Evolutionary conservation across 1,140 invertebrate genomes (phyloP), one percentile per base, ranked within the genome.

Genomic region (Rhyacophila brunnea): DNA sequence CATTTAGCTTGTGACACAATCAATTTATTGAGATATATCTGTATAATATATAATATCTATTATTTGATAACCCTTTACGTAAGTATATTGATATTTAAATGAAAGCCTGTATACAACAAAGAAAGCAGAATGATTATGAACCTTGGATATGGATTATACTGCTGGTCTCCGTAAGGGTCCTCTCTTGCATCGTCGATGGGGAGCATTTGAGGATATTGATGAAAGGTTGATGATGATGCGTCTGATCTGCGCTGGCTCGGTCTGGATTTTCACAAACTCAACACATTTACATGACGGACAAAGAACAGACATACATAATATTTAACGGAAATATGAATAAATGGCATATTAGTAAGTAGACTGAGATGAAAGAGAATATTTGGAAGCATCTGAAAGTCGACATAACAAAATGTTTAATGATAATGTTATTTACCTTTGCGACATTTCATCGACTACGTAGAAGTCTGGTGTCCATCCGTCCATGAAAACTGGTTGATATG

Each of bases 381-480:
- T n/a, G n/a, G n/a, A n/a, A n/a, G n/a, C n/a, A n/a, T n/a, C n/a
- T n/a, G n/a, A n/a, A n/a, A n/a, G n/a, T n/a, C n/a, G n/a, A n/a
- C n/a, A n/a, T 35, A n/a, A 35, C 34, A 7, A 40, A n/a, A 40
- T n/a, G 11, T 40, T 40, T 40, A 40, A 40, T 40, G 11, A 40
- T 40, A 40, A 40, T 3, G 3, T 7, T 7, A 35, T 13, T 10
- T 46, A 71, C 80, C 80, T 70, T 57, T 83, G 80, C 7, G 81
- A 73, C 0, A 78, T 80, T 58, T 79, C 73, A 67, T 93, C 90
- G 10, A 85, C 82, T 10, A 92, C 86, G 36, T 89, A 86, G 71
- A 90, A 92, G 66, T 93, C 90, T 1, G 92, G 93, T 0, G 90
- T 88, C 93, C 93, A 97, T 1, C 95, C 95, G 75, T 97, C 93